Conservation (phyloP, 1,140 invertebrate genomes). For the Papilio machaon region DNA sequence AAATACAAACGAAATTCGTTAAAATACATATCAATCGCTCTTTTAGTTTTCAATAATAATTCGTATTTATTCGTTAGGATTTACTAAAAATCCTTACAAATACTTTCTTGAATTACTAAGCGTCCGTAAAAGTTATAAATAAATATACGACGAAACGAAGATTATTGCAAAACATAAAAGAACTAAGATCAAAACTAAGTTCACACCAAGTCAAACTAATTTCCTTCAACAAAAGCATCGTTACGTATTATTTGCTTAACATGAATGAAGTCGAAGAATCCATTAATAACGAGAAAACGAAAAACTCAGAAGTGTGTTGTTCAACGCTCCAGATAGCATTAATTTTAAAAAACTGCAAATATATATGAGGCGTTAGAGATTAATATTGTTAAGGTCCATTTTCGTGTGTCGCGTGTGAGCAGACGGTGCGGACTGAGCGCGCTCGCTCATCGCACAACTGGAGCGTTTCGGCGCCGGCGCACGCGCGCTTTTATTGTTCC, state of each 20-base stretch:
- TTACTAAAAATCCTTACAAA: neutral
- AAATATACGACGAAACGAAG: neutral
- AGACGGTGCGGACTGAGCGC: slow-evolving; percentile 29
- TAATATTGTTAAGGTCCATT: slow-evolving; percentile 21
- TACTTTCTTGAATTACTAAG: neutral
- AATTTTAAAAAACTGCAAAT: slow-evolving; percentile 29
- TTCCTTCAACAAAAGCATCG: slow-evolving; percentile 8
- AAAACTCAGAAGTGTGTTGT: slow-evolving; percentile 34
- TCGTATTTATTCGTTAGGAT: neutral
- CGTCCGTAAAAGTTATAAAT: neutral
- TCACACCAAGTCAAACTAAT: neutral
- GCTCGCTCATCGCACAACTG: slow-evolving; percentile 56
- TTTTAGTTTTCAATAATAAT: neutral
- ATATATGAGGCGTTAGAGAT: slow-evolving; percentile 12
- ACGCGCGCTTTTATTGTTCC: slow-evolving; percentile 66
- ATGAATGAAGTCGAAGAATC: slow-evolving; percentile 34
- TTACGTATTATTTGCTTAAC: slow-evolving; percentile 21
- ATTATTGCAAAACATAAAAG: neutral
- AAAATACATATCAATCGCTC: neutral
- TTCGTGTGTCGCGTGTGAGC: neutral
- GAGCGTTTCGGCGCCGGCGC: slow-evolving; percentile 73
- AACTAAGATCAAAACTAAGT: slow-evolving; percentile 3
- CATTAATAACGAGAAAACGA: slow-evolving; percentile 29
- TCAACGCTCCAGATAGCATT: slow-evolving; percentile 28
- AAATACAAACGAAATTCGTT: neutral